Percentiles rank a stretch among this genome's conserved stretches.
These are phyloP conservation scores for Sphaerophoria rueppellii DNA, from an alignment of 2,888 invertebrate genomes.

Conservation along the genomic window DNA sequence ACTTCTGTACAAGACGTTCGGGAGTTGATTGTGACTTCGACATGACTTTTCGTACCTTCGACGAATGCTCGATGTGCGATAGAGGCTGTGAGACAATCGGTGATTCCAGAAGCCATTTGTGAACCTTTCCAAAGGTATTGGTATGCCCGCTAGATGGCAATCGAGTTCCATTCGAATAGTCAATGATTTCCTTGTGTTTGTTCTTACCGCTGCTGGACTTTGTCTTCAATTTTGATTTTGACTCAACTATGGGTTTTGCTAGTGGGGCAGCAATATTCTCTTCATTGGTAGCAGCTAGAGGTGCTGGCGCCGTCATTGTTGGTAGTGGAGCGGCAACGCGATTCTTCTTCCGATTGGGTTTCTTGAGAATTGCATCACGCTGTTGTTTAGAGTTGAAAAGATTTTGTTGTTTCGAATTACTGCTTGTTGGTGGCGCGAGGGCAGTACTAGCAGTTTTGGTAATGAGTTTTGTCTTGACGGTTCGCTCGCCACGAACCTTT, in stretches of 20 bases:
- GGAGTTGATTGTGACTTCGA: slow-evolving; percentile 94
- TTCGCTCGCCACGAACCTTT: slow-evolving; percentile 85
- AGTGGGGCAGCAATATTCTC: slow-evolving; percentile 9
- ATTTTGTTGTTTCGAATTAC: slow-evolving; percentile 43
- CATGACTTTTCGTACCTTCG: slow-evolving; percentile 83
- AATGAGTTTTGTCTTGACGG: slow-evolving; percentile 78
- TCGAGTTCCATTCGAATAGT: slow-evolving; percentile 84
- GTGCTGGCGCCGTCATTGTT: slow-evolving; percentile 76
- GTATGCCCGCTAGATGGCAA: slow-evolving; percentile 79
- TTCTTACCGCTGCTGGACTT: slow-evolving; percentile 81
- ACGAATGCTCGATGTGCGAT: slow-evolving; percentile 81
- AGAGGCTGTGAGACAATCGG: slow-evolving; percentile 83
- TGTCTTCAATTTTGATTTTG: slow-evolving; percentile 82
- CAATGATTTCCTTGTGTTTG: slow-evolving; percentile 88
- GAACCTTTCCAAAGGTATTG: slow-evolving; percentile 88
- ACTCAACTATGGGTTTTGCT: slow-evolving; percentile 76
- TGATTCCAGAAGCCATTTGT: slow-evolving; percentile 91
- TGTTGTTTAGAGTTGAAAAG: slow-evolving; percentile 65
- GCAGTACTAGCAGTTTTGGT: slow-evolving; percentile 79
- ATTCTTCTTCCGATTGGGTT: slow-evolving; percentile 82
- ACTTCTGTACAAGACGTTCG: slow-evolving; percentile 86
- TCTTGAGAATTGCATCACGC: slow-evolving; percentile 78
- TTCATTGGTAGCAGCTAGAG: slow-evolving; percentile 25
- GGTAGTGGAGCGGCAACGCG: slow-evolving; percentile 81
- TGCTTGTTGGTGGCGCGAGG: not conserved